These are phyloP conservation scores for Leptinotarsa lineolata DNA, from an alignment of 1,140 invertebrate genomes.

Conservation along the genomic window DNA sequence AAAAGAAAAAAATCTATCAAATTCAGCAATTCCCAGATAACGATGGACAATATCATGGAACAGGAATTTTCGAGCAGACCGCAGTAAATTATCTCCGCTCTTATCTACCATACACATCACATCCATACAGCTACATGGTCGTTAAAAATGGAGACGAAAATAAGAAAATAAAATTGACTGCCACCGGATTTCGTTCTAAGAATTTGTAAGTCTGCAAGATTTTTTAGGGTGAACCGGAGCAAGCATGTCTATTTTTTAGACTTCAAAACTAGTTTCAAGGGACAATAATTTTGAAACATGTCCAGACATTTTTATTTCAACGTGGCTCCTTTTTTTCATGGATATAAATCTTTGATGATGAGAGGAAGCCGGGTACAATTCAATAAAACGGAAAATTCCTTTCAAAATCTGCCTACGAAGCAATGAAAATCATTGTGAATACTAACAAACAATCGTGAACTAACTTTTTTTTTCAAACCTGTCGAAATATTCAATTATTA, in stretches of 20 bases:
- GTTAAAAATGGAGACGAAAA: constrained; percentile 10
- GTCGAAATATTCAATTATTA: too few species aligned
- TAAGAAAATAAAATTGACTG: constrained; percentile 15
- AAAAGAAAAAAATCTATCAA: neutral
- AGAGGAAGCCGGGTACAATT: too few species aligned
- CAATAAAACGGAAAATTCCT: too few species aligned
- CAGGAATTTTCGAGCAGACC: neutral
- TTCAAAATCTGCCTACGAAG: too few species aligned
- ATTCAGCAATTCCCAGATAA: neutral
- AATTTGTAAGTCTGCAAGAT: neutral
- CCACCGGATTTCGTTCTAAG: constrained; percentile 12
- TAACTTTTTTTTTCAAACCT: too few species aligned
- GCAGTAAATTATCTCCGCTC: neutral
- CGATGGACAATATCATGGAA: constrained; percentile 4
- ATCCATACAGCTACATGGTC: constrained; percentile 9
- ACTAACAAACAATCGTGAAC: too few species aligned
- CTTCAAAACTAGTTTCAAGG: too few species aligned
- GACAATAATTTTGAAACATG: too few species aligned
- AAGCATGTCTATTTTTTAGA: neutral
- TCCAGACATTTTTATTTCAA: too few species aligned
- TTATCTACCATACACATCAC: constrained; percentile 11
- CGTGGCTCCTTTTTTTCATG: too few species aligned
- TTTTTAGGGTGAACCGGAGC: neutral
- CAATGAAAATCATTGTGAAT: too few species aligned
- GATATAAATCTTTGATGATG: too few species aligned